Evolutionary conservation across 2,797 vertebrate genomes (phyloP).

Genomic region (Sebastes itinus): DNA sequence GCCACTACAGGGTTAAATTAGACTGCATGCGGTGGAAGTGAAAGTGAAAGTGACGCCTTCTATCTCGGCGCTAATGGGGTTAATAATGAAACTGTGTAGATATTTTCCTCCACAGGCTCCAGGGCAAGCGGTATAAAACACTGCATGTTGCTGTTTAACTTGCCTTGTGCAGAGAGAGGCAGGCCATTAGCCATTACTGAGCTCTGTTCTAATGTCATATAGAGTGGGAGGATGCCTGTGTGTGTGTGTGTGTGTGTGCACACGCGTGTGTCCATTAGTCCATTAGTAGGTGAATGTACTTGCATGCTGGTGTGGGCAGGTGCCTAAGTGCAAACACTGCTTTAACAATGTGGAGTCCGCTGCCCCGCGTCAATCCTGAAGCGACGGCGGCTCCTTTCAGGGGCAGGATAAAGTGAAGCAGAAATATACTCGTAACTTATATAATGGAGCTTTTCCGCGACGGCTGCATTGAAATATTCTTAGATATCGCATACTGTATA

Average conservation of each 20-base stretch:
- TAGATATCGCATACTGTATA: not conserved
- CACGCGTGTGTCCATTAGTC: conserved; percentile 10
- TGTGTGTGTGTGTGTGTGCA: not conserved
- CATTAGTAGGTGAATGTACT: conserved; percentile 49
- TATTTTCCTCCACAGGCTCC: conserved; percentile 32
- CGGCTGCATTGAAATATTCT: not conserved
- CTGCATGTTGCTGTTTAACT: conserved; percentile 56
- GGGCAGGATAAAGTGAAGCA: not conserved
- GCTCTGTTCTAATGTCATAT: conserved; percentile 46
- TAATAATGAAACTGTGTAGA: conserved; percentile 62
- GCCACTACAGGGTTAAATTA: conserved; percentile 43
- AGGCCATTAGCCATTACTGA: conserved; percentile 66
- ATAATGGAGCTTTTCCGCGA: not conserved
- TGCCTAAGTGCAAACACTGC: conserved; percentile 37
- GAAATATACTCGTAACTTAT: not conserved
- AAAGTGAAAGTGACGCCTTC: conserved; percentile 26
- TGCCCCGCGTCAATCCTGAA: not conserved
- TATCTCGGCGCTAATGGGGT: conserved; percentile 48
- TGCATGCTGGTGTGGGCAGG: conserved; percentile 38
- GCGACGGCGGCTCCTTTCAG: not conserved
- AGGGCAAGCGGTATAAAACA: conserved; percentile 34
- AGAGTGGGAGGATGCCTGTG: conserved; percentile 45
- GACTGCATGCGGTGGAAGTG: conserved; percentile 1
- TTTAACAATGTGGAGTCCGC: conserved; percentile 15
- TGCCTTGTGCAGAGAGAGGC: conserved; percentile 38